Percentiles rank a stretch among this genome's conserved stretches.
Evolutionary conservation across 2,888 invertebrate species (phyloP).

Genomic region (Erebia ligea): DNA sequence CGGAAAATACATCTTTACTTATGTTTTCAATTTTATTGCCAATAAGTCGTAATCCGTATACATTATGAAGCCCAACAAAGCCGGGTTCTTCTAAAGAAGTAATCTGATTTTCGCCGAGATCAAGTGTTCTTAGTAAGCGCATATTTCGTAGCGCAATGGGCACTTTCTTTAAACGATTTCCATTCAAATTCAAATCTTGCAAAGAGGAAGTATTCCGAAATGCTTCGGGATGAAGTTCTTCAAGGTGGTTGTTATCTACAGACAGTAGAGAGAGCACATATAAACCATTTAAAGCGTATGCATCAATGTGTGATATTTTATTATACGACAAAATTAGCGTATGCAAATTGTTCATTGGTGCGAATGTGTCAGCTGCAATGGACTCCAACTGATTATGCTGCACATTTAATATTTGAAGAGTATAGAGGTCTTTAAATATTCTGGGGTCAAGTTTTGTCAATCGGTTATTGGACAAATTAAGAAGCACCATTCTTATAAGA

Average conservation of each 20-base stretch:
- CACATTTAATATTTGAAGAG: slow-evolving; percentile 92
- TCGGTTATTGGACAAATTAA: slow-evolving; percentile 93
- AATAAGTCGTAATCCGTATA: slow-evolving; percentile 94
- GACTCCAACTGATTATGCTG: slow-evolving; percentile 92
- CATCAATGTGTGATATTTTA: slow-evolving; percentile 92
- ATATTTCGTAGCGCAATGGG: slow-evolving; percentile 93
- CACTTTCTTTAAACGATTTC: slow-evolving; percentile 91
- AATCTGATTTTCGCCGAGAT: slow-evolving; percentile 96
- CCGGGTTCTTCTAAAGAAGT: slow-evolving; percentile 90
- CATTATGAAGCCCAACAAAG: slow-evolving; percentile 92
- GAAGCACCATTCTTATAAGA: slow-evolving; percentile 92
- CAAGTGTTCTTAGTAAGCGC: slow-evolving; percentile 92
- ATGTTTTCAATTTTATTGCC: slow-evolving; percentile 94
- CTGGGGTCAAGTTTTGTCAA: slow-evolving; percentile 91
- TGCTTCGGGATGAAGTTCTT: slow-evolving; percentile 93
- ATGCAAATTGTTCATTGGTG: slow-evolving; percentile 96
- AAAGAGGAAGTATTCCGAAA: slow-evolving; percentile 95
- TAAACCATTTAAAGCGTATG: slow-evolving; percentile 93
- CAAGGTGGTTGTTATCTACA: slow-evolving; percentile 92
- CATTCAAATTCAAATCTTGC: slow-evolving; percentile 95
- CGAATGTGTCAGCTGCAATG: slow-evolving; percentile 93
- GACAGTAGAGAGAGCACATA: slow-evolving; percentile 93
- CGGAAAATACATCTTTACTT: slow-evolving; percentile 90
- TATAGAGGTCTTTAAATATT: slow-evolving; percentile 93
- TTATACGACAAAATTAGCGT: slow-evolving; percentile 94